Percentiles rank a stretch among this genome's conserved stretches.
Evolutionary conservation across 2,888 invertebrate genomes (phyloP).

Genomic region (Caenorhabditis imperialis): DNA sequence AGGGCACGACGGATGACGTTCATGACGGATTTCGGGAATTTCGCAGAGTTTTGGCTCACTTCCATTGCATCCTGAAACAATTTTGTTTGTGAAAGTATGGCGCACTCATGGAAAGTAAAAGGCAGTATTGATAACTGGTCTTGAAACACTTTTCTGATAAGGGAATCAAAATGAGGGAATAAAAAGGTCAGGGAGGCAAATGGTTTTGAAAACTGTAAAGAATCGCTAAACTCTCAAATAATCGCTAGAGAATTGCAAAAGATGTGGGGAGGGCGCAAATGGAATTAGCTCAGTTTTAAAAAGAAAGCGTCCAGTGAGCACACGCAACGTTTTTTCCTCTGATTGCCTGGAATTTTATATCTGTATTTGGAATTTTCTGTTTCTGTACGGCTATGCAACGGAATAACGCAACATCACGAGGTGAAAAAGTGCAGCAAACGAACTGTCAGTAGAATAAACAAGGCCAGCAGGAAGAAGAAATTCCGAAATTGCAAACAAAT

Average conservation of each 20-base stretch:
- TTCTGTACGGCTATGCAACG: too few relatives aligned
- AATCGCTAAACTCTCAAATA: neutral
- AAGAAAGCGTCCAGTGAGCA: conserved; percentile 15
- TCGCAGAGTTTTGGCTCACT: conserved; percentile 21
- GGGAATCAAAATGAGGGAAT: too few relatives aligned
- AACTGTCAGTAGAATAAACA: conserved; percentile 53
- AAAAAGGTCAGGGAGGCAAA: too few relatives aligned
- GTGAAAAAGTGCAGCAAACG: conserved; percentile 24
- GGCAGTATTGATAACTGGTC: neutral
- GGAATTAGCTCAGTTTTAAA: conserved; percentile 44
- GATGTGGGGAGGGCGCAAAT: conserved; percentile 15
- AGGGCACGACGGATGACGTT: conserved; percentile 56
- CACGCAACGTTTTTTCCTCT: conserved; percentile 2
- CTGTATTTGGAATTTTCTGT: neutral
- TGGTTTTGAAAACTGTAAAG: too few relatives aligned
- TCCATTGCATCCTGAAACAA: conserved; percentile 46
- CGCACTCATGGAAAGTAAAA: neutral
- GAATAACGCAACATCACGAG: neutral
- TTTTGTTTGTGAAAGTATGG: neutral
- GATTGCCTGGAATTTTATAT: conserved; percentile 30
- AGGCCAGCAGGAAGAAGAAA: conserved; percentile 1
- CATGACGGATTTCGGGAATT: conserved; percentile 52
- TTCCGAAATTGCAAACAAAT: conserved; percentile 53
- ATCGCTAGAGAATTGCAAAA: neutral
- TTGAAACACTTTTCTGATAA: too few relatives aligned